Evolutionary conservation across 2,888 invertebrate genomes (phyloP), one percentile per base, ranked within the genome.

Genomic region (Nemotelus pantherinus): DNA sequence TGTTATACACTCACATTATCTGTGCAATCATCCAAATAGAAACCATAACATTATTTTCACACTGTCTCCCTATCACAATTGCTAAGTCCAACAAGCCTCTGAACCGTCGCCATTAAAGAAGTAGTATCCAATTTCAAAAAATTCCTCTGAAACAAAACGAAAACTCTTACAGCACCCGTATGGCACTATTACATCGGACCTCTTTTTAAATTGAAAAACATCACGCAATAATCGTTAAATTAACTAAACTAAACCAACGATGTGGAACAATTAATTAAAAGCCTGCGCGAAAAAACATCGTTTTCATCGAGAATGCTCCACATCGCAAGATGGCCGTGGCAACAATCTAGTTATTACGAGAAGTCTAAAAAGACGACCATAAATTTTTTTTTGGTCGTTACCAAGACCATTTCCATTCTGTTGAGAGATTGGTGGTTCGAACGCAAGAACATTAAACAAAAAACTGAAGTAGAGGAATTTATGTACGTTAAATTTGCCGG

Each of bases 211-310:
- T 68, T 68, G 68, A 68, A 68, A 65, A 48, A 68, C 68, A 68
- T 68, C 68, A 68, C 68, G 68, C 68, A 68, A 68, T 68, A 68
- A 68, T 41, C 68, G 68, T 68, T 68, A 68, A 68, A 68, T 53
- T 68, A 68, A 68, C 50, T 41, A 48, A 68, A 68, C 68, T 65
- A 39, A 65, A 65, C 65, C 65, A 68, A 71, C 43, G 71, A 71
- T 55, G 71, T 55, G 57, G 57, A 71, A 71, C 55, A 57, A 72
- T 72, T 72, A 72, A 72, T 58, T 72, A 58, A 25, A 72, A 53
- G 68, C 45, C 25, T 25, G 25, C 7, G 65, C 65, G 47, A 47
- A 47, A 44, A 65, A 25, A 47, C 45, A 68, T n/a, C 4, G 25
- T 10, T 4, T n/a, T n/a, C 4, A 58, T 25, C n/a, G 6, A n/a